Evolutionary conservation across 2,888 invertebrate species (phyloP).

Genomic region (Glomeris marginata): DNA sequence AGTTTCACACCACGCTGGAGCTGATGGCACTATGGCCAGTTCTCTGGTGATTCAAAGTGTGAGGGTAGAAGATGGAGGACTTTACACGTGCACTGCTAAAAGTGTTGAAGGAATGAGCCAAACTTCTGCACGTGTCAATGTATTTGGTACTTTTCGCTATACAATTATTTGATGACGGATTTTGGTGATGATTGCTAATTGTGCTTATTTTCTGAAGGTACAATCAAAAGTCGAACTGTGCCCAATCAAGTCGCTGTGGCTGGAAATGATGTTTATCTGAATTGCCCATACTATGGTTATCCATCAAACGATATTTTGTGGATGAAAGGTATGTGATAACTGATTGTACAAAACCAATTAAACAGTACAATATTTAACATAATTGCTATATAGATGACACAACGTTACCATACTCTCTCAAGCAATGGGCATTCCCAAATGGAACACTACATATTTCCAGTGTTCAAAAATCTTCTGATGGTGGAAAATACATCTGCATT

Average conservation of each 20-base stretch:
- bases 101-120: slow-evolving; percentile 16
- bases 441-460: slow-evolving; percentile 26
- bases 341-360: neutral
- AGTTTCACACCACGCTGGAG: no score
- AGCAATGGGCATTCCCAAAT: slow-evolving; percentile 23
- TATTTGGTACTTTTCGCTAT: slow-evolving; percentile 13
- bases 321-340: no score
- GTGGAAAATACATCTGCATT: slow-evolving; percentile 27
- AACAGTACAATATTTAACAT: no score
- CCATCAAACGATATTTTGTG: no score
- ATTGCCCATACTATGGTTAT: no score
- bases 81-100: slow-evolving; percentile 17
- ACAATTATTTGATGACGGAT: no score
- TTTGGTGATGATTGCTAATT: no score
- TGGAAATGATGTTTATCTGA: no score
- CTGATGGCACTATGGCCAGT: neutral
- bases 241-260: no score
- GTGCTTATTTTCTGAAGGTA: no score
- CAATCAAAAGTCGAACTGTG: no score
- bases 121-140: slow-evolving; percentile 17
- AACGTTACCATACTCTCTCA: slow-evolving; percentile 26
- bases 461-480: slow-evolving; percentile 27
- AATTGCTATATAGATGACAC: slow-evolving; percentile 20
- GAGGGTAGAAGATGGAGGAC: slow-evolving; percentile 16
- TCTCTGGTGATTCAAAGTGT: neutral